Base-by-base conservation (phyloP, 2,888 invertebrate species). In the Acleris emargana region DNA sequence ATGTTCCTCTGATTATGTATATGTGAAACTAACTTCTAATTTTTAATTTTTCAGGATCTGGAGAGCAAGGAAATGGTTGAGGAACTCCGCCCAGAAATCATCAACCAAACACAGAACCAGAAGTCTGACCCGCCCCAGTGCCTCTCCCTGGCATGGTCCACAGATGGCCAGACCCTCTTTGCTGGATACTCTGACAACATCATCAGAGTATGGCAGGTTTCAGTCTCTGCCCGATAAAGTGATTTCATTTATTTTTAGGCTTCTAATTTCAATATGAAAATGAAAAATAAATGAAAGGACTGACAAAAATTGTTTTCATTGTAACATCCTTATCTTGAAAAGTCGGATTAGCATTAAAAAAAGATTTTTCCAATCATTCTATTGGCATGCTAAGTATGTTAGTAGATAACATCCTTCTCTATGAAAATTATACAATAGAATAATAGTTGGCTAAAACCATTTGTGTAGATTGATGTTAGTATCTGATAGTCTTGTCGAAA, bases 41-140 rank as follows among this genome's bases (percentile, higher is more conserved):
- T 32, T 9, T 32, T 67, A 72, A 68, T 66, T 70, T 70, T 81
- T 57, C 82, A 96, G 96, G 99, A 99, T 94, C 94, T 99, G 91
- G 99, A 99, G 93, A 98, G 98, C 93, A 99, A 99, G 94, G 98
- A 98, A 88, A 98, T 99, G 95, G 99, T 99, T 74, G 99, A 99
- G 89, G 99, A 99, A 90, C 95, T 99, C 73, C 96, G 96, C 82
- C 98, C 99, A n/a, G 99, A 99, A 83, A 97, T 99, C 75, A 96
- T 98, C 69, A 94, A 95, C 64, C 93, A 93, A 80, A 93, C 93
- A n/a, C 94, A 95, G 80, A 93, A 94, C 25, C 94, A 95, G 64
- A 98, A 98, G 91, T 95, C 97, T 58, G 97, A 97, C 81, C 97
- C 97, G 74, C 99, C 99, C 53, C 97, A 98, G 87, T 99, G 99